phyloP scores from a whole-genome alignment of 2,888 invertebrate genomes.

The Lasioglossum morio region DNA sequence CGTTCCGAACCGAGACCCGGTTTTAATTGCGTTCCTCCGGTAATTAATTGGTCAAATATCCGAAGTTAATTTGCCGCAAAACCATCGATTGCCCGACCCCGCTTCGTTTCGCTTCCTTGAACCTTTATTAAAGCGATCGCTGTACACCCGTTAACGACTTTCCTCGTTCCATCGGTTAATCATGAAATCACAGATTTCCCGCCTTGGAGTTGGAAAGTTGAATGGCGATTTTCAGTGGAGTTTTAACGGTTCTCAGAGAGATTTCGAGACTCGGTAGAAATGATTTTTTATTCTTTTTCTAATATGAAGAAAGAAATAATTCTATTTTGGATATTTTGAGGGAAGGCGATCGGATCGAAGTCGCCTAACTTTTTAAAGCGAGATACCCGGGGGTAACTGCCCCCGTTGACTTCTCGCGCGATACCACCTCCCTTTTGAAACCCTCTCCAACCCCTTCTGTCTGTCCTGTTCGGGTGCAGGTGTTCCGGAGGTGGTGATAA shows the following conservation, averaged over 20 bases:
- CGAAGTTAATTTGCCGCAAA: slow-evolving; percentile 9
- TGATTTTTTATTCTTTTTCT: neutral
- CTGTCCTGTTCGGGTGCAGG: slow-evolving; percentile 63
- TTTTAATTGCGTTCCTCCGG: slow-evolving; percentile 23
- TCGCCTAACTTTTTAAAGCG: slow-evolving; percentile 72
- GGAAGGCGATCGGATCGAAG: slow-evolving; percentile 11
- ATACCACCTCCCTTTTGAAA: slow-evolving; percentile 72
- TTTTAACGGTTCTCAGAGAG: no score
- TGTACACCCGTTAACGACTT: neutral
- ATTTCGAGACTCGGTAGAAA: neutral
- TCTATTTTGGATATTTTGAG: neutral
- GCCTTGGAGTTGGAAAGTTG: neutral
- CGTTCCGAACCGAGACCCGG: slow-evolving; percentile 9
- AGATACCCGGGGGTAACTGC: slow-evolving; percentile 78
- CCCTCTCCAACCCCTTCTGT: slow-evolving; percentile 52
- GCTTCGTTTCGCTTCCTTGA: neutral
- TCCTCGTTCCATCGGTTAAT: neutral
- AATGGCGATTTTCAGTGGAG: fast-evolving
- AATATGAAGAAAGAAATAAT: neutral
- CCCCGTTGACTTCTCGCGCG: slow-evolving; percentile 77
- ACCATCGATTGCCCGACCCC: slow-evolving; percentile 4
- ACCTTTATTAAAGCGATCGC: neutral
- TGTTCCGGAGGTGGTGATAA: slow-evolving; percentile 83
- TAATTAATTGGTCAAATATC: slow-evolving; percentile 25
- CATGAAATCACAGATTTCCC: neutral